Base-by-base conservation (phyloP, 2,113 vertebrate genomes). In the Acrocephalus kingi region DNA sequence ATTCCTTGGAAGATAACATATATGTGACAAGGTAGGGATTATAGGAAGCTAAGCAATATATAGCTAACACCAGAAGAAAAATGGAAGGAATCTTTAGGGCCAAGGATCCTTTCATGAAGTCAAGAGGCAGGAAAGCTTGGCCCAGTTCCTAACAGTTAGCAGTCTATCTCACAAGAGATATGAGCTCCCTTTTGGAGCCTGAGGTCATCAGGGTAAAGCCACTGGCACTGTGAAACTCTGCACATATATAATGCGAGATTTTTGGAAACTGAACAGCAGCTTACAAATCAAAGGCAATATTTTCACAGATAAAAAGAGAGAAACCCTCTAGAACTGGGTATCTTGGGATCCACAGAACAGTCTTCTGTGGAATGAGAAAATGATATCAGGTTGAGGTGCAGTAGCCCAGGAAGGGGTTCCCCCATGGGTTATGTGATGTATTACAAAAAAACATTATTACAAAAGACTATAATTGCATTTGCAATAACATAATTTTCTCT, bases 21-120 rank as follows among this genome's bases (percentile, higher is more conserved):
- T 9, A 15, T 15, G 10, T 2, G 2, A 35, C 0, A 3, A 23
- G 13, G 14, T 27, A 15, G 15, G 16, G 21, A 45, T 20, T 80
- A 9, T 35, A 58, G 46, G 46, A 87, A 81, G 48, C 35, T 74
- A 17, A 11, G 27, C 17, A 46, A 71, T 14, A 33, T 21, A 23
- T 11, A 66, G 21, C 21, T 74, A 81, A 62, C 19, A 20, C 3
- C 0, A 6, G 43, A 51, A 20, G 37, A 31, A 62, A 84, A 74
- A 51, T 6, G 6, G 25, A 77, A 78, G 48, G 33, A 62, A 80
- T 27, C 28, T 77, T 48, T 41, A 43, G 11, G 45, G 23, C 20
- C 22, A 24, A 73, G 49, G 13, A 58, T 28, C 4, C 24, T 85
- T 73, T 62, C 31, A 4, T 25, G 37, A 77, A 25, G 37, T 24